Conservation (phyloP, 2,888 invertebrate genomes). For the Netelia fuscicornis region DNA sequence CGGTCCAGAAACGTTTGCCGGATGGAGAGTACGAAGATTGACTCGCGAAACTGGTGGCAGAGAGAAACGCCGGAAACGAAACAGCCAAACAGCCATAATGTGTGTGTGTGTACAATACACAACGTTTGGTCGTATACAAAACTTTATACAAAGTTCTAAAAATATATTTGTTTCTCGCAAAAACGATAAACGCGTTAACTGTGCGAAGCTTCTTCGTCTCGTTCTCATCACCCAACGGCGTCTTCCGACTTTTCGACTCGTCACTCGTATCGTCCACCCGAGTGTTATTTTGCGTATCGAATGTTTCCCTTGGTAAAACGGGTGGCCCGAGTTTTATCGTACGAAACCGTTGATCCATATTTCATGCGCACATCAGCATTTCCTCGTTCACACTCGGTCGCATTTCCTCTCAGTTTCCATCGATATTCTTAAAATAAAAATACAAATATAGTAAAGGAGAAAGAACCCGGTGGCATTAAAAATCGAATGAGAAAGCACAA, state of each 20-base stretch:
- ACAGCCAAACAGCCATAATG: slow-evolving; percentile 16
- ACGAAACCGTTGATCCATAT: slow-evolving; percentile 1
- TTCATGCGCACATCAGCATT: slow-evolving; percentile 13
- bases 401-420: neutral
- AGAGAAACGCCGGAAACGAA: slow-evolving; percentile 61
- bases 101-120: slow-evolving; percentile 12
- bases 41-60: slow-evolving; percentile 35
- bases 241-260: slow-evolving; percentile 37
- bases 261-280: slow-evolving; percentile 4
- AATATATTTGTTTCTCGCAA: slow-evolving; percentile 64
- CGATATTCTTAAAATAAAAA: slow-evolving; percentile 24
- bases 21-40: slow-evolving; percentile 18
- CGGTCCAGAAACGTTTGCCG: slow-evolving; percentile 51
- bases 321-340: neutral
- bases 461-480: neutral
- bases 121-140: slow-evolving; percentile 6
- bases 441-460: neutral
- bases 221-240: neutral
- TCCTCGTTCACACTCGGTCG: neutral
- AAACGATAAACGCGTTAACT: slow-evolving; percentile 64
- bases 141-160: slow-evolving; percentile 58
- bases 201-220: slow-evolving; percentile 24
- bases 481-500: neutral
- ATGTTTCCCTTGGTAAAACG: neutral
- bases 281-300: slow-evolving; percentile 32